Evolutionary conservation across 2,888 invertebrate species (phyloP).

Genomic region (Tetrapedia diversipes): DNA sequence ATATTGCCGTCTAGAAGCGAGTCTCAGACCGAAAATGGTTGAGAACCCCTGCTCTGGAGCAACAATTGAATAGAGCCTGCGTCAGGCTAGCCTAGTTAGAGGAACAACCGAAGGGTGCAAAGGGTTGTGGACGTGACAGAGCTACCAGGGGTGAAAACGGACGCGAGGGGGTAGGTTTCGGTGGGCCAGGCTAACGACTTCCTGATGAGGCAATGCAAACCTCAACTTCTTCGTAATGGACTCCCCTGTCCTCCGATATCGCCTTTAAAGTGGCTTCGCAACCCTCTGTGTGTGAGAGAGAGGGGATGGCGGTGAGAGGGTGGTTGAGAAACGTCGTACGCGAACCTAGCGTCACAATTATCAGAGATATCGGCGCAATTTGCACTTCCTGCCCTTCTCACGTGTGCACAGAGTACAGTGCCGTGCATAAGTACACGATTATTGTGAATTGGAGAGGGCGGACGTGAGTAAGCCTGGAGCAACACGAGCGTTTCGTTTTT

Average conservation of each 20-base stretch:
- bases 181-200: constrained; percentile 80
- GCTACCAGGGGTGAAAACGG: constrained; percentile 17
- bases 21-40: too few species aligned
- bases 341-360: constrained; percentile 58
- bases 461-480: too few species aligned
- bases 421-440: neutral
- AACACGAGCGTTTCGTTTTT: too few species aligned
- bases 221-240: constrained; percentile 78
- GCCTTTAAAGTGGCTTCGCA: constrained; percentile 67
- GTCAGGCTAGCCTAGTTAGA: too few species aligned
- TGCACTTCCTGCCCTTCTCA: constrained; percentile 41
- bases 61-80: too few species aligned
- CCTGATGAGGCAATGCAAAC: constrained; percentile 80
- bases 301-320: too few species aligned
- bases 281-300: too few species aligned
- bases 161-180: constrained; percentile 59
- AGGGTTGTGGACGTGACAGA: constrained; percentile 28
- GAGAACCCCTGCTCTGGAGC: too few species aligned
- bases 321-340: constrained; percentile 43
- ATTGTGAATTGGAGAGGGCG: too few species aligned
- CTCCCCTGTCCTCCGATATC: constrained; percentile 70
- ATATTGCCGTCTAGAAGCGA: too few species aligned
- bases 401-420: neutral
- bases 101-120: constrained; percentile 56
- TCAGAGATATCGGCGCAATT: constrained; percentile 68